These are phyloP conservation scores for Chirona hameri DNA, from an alignment of 2,888 invertebrate genomes.

Conservation along the genomic window DNA sequence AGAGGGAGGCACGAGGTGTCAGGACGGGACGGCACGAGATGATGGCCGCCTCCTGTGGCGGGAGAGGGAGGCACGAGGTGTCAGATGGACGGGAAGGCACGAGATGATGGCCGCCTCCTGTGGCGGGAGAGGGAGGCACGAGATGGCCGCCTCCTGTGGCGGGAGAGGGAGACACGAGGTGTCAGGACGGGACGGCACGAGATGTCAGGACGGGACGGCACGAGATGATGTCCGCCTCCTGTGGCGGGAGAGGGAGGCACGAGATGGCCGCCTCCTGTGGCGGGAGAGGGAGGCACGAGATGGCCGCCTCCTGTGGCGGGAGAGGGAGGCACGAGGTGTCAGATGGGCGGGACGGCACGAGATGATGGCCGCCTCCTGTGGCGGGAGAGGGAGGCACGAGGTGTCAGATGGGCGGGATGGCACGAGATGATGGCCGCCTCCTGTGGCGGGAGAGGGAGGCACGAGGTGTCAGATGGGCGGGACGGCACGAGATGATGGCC, in stretches of 20 bases:
- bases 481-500: constrained; percentile 35
- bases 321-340: neutral
- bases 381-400: neutral
- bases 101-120: constrained; percentile 30
- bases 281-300: too few relatives aligned
- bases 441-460: neutral
- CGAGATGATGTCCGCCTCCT: constrained; percentile 30
- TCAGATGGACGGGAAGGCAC: too few relatives aligned
- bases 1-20: neutral
- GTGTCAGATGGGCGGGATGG: too few relatives aligned
- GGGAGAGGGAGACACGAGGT: neutral
- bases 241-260: neutral
- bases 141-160: neutral
- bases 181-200: too few relatives aligned
- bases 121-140: neutral
- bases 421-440: constrained; percentile 29
- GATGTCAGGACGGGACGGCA: constrained; percentile 36
- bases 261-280: too few relatives aligned
- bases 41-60: neutral
- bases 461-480: too few relatives aligned
- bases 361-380: constrained; percentile 5
- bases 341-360: constrained; percentile 36
- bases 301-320: neutral
- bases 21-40: constrained; percentile 35
- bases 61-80: neutral